A percentile compares a stretch with the other conserved stretches of the same genome.
Evolutionary conservation across 2,113 vertebrate genomes (phyloP).

Genomic region (Myrmecophaga tridactyla): DNA sequence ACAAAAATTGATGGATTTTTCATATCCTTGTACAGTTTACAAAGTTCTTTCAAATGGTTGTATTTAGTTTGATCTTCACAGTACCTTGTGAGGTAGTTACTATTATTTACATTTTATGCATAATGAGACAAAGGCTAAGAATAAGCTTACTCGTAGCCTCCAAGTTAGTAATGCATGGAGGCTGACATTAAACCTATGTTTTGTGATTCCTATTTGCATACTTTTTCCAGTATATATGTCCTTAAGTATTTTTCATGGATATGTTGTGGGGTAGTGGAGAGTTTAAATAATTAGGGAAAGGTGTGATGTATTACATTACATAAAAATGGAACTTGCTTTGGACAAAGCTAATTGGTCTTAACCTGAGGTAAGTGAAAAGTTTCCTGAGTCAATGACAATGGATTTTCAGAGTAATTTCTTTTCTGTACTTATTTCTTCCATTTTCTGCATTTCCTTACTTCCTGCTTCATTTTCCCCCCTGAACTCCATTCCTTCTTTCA

Average conservation of each 20-base stretch:
- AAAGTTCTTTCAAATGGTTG: background rate
- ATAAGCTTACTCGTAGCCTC: background rate
- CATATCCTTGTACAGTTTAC: background rate
- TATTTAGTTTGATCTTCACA: background rate
- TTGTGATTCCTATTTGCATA: background rate
- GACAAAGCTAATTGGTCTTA: background rate
- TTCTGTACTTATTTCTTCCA: background rate
- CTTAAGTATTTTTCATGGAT: background rate
- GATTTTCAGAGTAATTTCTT: slow-evolving; percentile 7
- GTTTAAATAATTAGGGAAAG: background rate
- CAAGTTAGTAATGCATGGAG: background rate
- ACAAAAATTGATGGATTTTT: too few species aligned
- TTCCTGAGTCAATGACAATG: background rate
- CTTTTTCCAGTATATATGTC: background rate
- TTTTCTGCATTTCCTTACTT: background rate
- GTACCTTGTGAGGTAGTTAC: background rate
- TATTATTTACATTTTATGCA: background rate
- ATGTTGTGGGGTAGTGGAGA: background rate
- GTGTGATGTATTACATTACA: background rate
- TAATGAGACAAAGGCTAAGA: background rate
- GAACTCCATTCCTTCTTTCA: background rate
- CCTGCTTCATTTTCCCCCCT: background rate
- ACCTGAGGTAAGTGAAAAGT: background rate
- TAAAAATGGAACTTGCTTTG: background rate
- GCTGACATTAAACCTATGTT: background rate